These are phyloP conservation scores for Hypsopygia costalis DNA, from an alignment of 2,888 invertebrate genomes.

Conservation along the genomic window DNA sequence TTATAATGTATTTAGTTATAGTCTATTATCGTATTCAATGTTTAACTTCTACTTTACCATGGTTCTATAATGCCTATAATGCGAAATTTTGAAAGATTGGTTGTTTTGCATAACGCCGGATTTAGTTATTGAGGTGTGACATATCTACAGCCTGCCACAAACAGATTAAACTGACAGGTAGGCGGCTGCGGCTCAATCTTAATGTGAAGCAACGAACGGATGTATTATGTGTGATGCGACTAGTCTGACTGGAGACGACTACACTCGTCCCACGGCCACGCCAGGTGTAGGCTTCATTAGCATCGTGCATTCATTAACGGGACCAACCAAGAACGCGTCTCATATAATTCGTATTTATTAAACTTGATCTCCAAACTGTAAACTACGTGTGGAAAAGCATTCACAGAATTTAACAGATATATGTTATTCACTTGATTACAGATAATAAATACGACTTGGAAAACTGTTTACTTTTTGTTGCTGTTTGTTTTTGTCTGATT, in stretches of 20 bases:
- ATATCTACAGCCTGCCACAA: neutral
- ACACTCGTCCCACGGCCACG: slow-evolving; percentile 28
- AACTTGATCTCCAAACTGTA: slow-evolving; percentile 33
- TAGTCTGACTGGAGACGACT: slow-evolving; percentile 16
- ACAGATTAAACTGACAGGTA: slow-evolving; percentile 4
- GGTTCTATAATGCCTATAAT: too few relatives aligned
- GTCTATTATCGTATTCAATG: too few relatives aligned
- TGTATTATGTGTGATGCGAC: slow-evolving; percentile 10
- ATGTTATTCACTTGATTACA: slow-evolving; percentile 15
- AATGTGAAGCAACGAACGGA: slow-evolving; percentile 9
- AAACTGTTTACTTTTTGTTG: slow-evolving; percentile 27
- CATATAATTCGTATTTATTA: slow-evolving; percentile 45
- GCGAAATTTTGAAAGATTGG: too few relatives aligned
- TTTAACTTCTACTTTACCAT: too few relatives aligned
- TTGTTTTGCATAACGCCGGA: neutral
- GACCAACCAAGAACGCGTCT: slow-evolving; percentile 35
- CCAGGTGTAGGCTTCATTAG: slow-evolving; percentile 63
- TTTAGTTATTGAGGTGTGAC: neutral
- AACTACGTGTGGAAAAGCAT: slow-evolving; percentile 12
- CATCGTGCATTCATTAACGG: slow-evolving; percentile 69
- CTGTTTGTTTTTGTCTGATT: slow-evolving; percentile 43
- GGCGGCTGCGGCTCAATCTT: neutral
- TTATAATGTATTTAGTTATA: too few relatives aligned
- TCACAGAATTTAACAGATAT: slow-evolving; percentile 4
- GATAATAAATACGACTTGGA: slow-evolving; percentile 17